Evolutionary conservation across 2,888 invertebrate species (phyloP).

Genomic region (Drosophila sordidula): DNA sequence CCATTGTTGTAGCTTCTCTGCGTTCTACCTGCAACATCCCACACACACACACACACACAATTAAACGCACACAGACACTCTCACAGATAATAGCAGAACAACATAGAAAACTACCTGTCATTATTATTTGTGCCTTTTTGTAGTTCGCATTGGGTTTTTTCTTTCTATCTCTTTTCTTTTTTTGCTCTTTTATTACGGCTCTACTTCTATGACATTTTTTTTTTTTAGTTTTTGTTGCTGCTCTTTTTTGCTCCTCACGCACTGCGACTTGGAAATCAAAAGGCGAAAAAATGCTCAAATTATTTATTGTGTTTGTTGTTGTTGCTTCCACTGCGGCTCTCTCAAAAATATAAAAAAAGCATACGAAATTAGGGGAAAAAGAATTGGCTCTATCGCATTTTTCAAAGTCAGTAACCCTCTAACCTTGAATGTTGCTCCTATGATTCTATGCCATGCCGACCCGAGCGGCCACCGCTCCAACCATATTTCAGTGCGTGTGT

Average conservation of each 20-base stretch:
- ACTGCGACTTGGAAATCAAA: slow-evolving; percentile 61
- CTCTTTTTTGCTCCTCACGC: slow-evolving; percentile 51
- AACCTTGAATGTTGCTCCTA: slow-evolving; percentile 82
- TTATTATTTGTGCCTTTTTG: slow-evolving; percentile 69
- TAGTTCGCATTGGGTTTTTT: slow-evolving; percentile 45
- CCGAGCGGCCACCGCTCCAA: background rate
- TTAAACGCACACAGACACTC: slow-evolving; percentile 13
- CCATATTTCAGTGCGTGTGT: slow-evolving; percentile 34
- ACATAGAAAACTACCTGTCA: slow-evolving; percentile 78
- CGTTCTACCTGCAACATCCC: slow-evolving; percentile 75
- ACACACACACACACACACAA: slow-evolving; percentile 42
- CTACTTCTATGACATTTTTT: slow-evolving; percentile 52
- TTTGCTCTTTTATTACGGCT: slow-evolving; percentile 15
- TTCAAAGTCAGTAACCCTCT: slow-evolving; percentile 84
- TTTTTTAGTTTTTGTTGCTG: slow-evolving; percentile 3
- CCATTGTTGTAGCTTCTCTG: slow-evolving; percentile 45
- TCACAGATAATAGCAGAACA: slow-evolving; percentile 42
- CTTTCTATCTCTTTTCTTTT: slow-evolving; percentile 11
- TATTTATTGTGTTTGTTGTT: slow-evolving; percentile 51
- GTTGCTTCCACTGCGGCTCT: slow-evolving; percentile 26
- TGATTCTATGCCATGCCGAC: slow-evolving; percentile 50
- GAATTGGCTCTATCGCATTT: slow-evolving; percentile 74
- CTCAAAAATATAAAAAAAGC: slow-evolving; percentile 16
- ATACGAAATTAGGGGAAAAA: slow-evolving; percentile 24
- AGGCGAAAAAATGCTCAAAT: slow-evolving; percentile 66